phyloP scores from a whole-genome alignment of 1,140 invertebrate species.

The Apis florea region DNA sequence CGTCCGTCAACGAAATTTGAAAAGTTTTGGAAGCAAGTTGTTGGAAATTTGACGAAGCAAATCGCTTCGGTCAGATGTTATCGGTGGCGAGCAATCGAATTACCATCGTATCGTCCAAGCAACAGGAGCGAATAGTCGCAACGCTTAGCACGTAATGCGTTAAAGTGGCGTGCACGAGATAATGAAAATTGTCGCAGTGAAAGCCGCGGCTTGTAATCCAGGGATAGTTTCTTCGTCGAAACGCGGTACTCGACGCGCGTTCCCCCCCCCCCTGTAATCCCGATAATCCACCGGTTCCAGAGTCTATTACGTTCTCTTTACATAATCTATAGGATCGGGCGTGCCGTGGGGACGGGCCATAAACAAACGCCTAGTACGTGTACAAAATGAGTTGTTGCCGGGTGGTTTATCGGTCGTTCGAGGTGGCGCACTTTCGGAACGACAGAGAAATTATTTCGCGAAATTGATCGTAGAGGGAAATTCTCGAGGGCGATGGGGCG shows the following conservation, averaged over 20 bases:
- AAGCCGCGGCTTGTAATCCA: slow-evolving; percentile 25
- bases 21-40: too few relatives aligned
- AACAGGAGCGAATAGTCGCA: background rate
- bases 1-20: too few relatives aligned
- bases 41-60: too few relatives aligned
- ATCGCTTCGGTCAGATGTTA: too few relatives aligned
- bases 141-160: background rate
- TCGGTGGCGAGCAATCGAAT: slow-evolving; percentile 11
- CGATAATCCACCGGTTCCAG: slow-evolving; percentile 27
- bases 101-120: slow-evolving; percentile 4
- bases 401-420: slow-evolving; percentile 22
- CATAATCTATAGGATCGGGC: slow-evolving; percentile 42
- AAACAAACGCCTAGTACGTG: background rate
- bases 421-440: background rate
- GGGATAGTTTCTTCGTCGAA: slow-evolving; percentile 34
- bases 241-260: background rate
- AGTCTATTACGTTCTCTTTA: slow-evolving; percentile 48
- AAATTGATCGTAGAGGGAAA: slow-evolving; percentile 20
- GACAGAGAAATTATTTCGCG: slow-evolving; percentile 38
- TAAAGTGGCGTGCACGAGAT: slow-evolving; percentile 32
- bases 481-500: background rate
- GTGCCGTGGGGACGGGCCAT: background rate
- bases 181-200: slow-evolving; percentile 39
- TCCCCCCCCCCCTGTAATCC: slow-evolving; percentile 40
- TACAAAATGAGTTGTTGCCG: background rate